Percentiles rank a stretch among this genome's conserved stretches.
These are phyloP conservation scores for Scaptomyza flava DNA, from an alignment of 2,888 invertebrate genomes.

Conservation along the genomic window DNA sequence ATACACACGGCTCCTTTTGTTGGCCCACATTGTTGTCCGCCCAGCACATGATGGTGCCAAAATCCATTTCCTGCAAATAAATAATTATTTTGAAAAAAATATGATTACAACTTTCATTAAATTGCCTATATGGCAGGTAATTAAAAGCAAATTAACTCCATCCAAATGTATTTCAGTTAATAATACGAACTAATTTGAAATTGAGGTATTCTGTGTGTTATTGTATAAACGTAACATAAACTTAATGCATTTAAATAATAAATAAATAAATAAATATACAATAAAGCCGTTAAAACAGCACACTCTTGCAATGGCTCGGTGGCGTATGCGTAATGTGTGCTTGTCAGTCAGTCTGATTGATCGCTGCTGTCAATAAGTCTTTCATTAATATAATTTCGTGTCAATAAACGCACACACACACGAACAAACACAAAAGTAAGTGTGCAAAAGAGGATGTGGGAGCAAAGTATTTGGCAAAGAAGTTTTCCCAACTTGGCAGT, in stretches of 20 bases:
- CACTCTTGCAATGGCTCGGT: constrained; percentile 8
- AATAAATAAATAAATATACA: constrained; percentile 30
- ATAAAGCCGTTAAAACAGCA: constrained; percentile 39
- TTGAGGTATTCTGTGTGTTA: constrained; percentile 3
- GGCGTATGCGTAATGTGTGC: constrained; percentile 56
- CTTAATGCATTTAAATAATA: constrained; percentile 63
- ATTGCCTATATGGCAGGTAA: not conserved
- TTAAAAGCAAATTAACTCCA: constrained; percentile 7
- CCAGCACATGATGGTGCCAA: constrained; percentile 91
- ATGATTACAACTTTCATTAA: constrained; percentile 1
- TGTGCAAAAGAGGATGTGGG: not conserved
- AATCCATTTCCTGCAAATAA: constrained; percentile 88
- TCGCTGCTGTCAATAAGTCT: constrained; percentile 82
- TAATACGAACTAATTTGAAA: constrained; percentile 19
- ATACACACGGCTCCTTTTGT: constrained; percentile 90
- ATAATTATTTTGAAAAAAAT: constrained; percentile 1
- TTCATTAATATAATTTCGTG: constrained; percentile 79
- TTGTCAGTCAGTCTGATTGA: constrained; percentile 73
- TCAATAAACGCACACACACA: constrained; percentile 51
- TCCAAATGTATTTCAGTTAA: constrained; percentile 12
- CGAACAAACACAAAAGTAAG: constrained; percentile 6
- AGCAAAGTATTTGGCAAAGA: constrained; percentile 6
- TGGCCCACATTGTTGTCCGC: constrained; percentile 89
- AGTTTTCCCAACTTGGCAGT: constrained; percentile 59
- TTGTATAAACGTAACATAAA: constrained; percentile 35